Conservation (phyloP, 2,797 vertebrate genomes). For the Cyprinodon diabolis region DNA sequence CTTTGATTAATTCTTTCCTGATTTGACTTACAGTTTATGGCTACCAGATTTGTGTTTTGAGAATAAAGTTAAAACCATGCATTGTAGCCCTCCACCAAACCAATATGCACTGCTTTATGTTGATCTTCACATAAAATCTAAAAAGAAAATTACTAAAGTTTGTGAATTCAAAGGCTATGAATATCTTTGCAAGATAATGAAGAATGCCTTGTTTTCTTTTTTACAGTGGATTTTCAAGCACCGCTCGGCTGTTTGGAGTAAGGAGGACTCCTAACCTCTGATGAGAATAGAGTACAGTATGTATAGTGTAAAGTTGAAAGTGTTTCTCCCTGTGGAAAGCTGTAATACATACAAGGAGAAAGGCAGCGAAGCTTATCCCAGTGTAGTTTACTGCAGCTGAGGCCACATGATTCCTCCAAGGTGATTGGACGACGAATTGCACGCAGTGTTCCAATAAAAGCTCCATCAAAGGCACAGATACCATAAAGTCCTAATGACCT, state of each 20-base stretch:
- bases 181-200: background rate
- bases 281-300: slow-evolving; percentile 11
- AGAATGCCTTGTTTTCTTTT: background rate
- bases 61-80: background rate
- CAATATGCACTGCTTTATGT: background rate
- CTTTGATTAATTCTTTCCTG: background rate
- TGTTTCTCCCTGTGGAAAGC: slow-evolving; percentile 35
- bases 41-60: background rate
- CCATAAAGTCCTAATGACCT: slow-evolving; percentile 71
- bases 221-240: background rate
- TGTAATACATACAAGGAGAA: slow-evolving; percentile 38
- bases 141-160: background rate
- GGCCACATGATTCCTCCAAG: slow-evolving; percentile 58
- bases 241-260: background rate
- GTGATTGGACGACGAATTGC: slow-evolving; percentile 57
- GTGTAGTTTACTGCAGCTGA: slow-evolving; percentile 66
- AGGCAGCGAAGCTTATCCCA: slow-evolving; percentile 52
- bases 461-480: slow-evolving; percentile 63
- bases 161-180: background rate
- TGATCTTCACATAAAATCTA: background rate
- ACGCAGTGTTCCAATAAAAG: slow-evolving; percentile 51
- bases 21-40: background rate
- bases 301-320: slow-evolving; percentile 30
- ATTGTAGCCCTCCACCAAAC: too few relatives aligned
- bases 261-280: slow-evolving; percentile 1